Base-by-base conservation (phyloP, 2,888 invertebrate species). In the Eledona agricola region DNA sequence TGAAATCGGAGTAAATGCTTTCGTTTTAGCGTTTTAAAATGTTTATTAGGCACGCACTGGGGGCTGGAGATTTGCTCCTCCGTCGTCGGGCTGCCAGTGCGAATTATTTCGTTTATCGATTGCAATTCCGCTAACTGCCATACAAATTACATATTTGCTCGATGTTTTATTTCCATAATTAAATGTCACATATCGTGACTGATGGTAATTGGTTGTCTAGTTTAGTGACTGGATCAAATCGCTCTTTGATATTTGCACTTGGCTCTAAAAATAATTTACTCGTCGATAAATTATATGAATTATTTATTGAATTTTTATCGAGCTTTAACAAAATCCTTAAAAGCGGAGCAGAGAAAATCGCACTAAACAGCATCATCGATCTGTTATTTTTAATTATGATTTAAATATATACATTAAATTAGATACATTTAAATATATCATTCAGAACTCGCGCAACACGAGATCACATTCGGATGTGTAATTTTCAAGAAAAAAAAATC, bases 21-120 rank as follows among this genome's bases (percentile, higher is more conserved):
- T 42, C 40, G 46, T 49, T 53, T 40, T 49, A 53, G 26, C 55
- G 35, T 51, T 51, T 51, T 51, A 55, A 55, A 55, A 55, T 42
- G 55, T 55, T 46, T 51, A 55, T 55, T 51, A 55, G 43, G 51
- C 55, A 55, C 51, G 51, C 55, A 55, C 35, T 40, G 9, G 38
- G 38, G 51, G 51, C 22, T 17, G 32, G 32, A 50, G 34, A 22
- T 31, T 32, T 40, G 22, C 31, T 29, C 19, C 25, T 42, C 29
- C 9, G 20, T 28, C 28, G 42, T 4, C 5, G 29, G 10, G 25
- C 4, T 3, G 5, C 28, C 5, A 13, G n/a, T 5, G 9, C 19
- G 13, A 17, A 31, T 42, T 38, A 9, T 12, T 4, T 28, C 13
- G 4, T 32, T 16, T 32, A 4, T 10, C 16, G 3, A 17, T 32